Conservation (phyloP, 2,888 invertebrate species). For the Eurois occulta region DNA sequence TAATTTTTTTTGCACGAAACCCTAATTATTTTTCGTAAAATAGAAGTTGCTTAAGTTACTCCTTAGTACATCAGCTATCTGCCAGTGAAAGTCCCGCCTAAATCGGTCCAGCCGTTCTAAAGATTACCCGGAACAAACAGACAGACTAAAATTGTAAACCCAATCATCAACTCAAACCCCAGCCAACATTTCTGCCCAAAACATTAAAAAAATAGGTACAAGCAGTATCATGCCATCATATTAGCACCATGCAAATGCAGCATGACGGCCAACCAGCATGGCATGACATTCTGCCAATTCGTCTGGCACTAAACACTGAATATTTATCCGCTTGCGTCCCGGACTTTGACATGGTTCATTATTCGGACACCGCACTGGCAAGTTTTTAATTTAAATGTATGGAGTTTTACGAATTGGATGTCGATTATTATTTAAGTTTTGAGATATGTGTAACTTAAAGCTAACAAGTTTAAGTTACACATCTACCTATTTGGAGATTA, state of each 20-base stretch:
- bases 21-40: no score
- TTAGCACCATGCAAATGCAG: slow-evolving; percentile 9
- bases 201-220: neutral
- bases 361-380: slow-evolving; percentile 60
- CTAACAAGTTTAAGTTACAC: neutral
- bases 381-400: slow-evolving; percentile 76
- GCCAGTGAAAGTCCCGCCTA: no score
- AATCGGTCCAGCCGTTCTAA: no score
- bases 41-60: no score
- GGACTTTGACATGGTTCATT: slow-evolving; percentile 72
- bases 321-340: slow-evolving; percentile 69
- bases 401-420: slow-evolving; percentile 22
- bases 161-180: neutral
- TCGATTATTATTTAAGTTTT: neutral
- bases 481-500: neutral
- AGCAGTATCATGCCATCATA: neutral
- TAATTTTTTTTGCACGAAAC: no score
- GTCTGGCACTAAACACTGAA: slow-evolving; percentile 62
- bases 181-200: neutral
- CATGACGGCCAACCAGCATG: neutral
- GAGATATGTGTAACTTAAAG: neutral
- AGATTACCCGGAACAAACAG: no score
- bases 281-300: slow-evolving; percentile 38
- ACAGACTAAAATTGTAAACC: no score
- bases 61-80: no score